Evolutionary conservation across 2,113 vertebrate species (phyloP), one percentile per base, ranked within the genome.

Genomic region (Naja naja): DNA sequence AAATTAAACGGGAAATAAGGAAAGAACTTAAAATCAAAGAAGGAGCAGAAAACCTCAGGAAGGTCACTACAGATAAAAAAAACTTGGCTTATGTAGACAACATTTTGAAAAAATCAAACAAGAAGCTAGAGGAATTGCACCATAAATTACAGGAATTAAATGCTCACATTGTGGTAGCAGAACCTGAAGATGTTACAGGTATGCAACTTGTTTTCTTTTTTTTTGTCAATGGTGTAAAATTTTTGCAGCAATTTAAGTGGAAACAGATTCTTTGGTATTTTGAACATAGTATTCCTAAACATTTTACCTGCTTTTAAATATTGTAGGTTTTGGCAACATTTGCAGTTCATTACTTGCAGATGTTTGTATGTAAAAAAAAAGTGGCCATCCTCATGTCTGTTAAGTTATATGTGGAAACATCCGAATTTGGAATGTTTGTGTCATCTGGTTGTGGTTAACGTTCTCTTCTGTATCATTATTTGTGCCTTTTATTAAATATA

Each of bases 11-110:
- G 34, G 99, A 99, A 98, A 99, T 99, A 97, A 99, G 99, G 95
- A 99, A 99, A 95, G 99, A 99, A 98, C 98, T 99, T 95, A 99
- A 99, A 98, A 99, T 99, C 96, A 99, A 99, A 97, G 99, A 99
- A 96, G 99, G 99, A 92, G 98, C 99, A 1, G 99, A 99, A 97
- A 99, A 99, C 97, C 98, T 99, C 94, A 98, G 99, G 92, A 98
- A 98, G 97, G 99, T 99, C 92, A 99, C 99, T 95, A 99, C 99
- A 0, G 99, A 99, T 97, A 99, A 99, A 98, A 99, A 99, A 98
- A 99, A 98, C 97, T 98, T 99, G 98, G 99, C 99, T 5, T 99
- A 99, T 88, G 99, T 99, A 93, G 99, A 99, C 97, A 99, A 99
- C 97, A 99, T 99, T 98, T 98, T 99, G 96, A 99, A 99, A 97